Conservation (phyloP, 30 jellyfish, hydroid and myxozoan genomes). For the Aurelia coerulea region DNA sequence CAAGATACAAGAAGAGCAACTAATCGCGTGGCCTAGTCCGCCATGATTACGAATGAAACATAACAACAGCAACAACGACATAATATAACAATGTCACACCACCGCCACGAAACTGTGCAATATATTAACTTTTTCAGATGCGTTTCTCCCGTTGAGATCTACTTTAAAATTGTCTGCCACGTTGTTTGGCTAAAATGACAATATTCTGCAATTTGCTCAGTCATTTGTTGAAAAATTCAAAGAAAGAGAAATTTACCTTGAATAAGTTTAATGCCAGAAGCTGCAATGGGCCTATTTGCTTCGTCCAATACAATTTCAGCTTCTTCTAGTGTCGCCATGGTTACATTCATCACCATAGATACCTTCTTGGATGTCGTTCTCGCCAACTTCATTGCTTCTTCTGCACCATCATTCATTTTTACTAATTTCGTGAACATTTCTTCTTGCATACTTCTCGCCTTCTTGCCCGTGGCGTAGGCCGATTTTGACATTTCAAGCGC, state of each 20-base stretch:
- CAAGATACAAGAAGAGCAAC: too few species aligned
- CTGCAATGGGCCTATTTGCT: constrained; percentile 86
- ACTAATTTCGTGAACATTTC: constrained; percentile 47
- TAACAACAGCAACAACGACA: too few species aligned
- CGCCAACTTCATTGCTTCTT: constrained; percentile 77
- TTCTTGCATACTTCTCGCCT: constrained; percentile 76
- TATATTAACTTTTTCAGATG: too few species aligned
- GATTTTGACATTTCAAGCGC: constrained; percentile 69
- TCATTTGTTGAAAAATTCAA: too few species aligned
- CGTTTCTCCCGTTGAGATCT: too few species aligned
- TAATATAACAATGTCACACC: too few species aligned
- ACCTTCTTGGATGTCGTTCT: constrained; percentile 48
- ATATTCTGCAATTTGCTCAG: too few species aligned
- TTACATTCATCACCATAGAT: constrained; percentile 33
- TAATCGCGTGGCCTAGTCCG: too few species aligned
- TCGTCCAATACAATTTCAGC: constrained; percentile 68
- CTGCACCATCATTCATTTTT: constrained; percentile 55
- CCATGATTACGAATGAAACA: too few species aligned
- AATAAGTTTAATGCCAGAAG: constrained; percentile 57
- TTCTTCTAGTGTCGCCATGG: constrained; percentile 65
- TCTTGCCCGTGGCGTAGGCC: constrained; percentile 77
- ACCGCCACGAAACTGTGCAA: too few species aligned
- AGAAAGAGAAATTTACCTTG: constrained; percentile 53
- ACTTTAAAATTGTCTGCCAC: too few species aligned
- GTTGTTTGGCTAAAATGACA: too few species aligned